Evolutionary conservation across 1,140 invertebrate species (phyloP).

Genomic region (Drosophila lowei): DNA sequence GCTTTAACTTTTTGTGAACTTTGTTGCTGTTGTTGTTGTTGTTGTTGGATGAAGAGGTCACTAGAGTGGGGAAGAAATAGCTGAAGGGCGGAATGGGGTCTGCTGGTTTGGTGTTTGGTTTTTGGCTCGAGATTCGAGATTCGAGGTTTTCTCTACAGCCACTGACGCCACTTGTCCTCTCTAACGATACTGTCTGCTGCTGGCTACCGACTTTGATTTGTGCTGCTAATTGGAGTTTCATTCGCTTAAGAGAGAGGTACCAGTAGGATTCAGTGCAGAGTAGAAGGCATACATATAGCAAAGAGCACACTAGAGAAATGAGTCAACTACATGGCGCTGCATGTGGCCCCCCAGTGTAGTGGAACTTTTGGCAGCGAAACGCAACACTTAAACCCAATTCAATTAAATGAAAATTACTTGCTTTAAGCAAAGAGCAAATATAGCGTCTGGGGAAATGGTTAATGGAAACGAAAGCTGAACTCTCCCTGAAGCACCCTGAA

Average conservation of each 20-base stretch:
- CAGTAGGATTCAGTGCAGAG: background rate
- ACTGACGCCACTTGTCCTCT: conserved; percentile 29
- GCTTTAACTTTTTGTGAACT: conserved; percentile 64
- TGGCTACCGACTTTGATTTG: conserved; percentile 61
- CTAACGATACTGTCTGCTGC: conserved; percentile 23
- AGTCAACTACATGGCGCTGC: too few species aligned
- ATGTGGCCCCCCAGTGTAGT: too few species aligned
- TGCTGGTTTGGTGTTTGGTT: conserved; percentile 15
- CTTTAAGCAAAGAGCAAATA: too few species aligned
- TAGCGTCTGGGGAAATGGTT: too few species aligned
- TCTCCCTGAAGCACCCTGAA: too few species aligned
- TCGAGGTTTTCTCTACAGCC: conserved; percentile 15
- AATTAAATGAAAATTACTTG: too few species aligned
- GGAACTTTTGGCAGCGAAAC: too few species aligned
- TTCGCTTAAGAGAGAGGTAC: conserved; percentile 19
- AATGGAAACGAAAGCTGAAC: too few species aligned
- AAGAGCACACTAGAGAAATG: too few species aligned
- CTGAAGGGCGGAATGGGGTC: background rate
- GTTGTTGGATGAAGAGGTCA: background rate
- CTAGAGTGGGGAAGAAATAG: too few species aligned
- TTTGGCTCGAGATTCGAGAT: conserved; percentile 28
- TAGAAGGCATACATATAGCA: too few species aligned
- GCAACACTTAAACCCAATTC: too few species aligned
- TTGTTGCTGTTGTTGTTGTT: background rate
- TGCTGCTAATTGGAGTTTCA: conserved; percentile 70